Evolutionary conservation across 1,140 invertebrate species (phyloP).

Genomic region (Pogonognathellus flavescens): DNA sequence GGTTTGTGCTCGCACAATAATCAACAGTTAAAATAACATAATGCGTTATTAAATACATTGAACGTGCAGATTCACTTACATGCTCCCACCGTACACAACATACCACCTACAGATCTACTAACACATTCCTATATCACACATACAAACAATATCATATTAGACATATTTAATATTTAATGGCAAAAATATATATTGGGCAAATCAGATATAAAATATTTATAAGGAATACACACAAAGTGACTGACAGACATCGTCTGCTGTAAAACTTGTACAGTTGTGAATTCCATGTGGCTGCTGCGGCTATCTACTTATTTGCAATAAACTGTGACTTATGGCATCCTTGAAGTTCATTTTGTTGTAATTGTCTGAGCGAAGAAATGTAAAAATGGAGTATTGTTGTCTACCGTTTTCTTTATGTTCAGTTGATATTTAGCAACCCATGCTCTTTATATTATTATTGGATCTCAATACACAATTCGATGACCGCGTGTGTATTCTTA

Average conservation of each 20-base stretch:
- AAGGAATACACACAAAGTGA: not conserved
- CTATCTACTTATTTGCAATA: conserved; percentile 8
- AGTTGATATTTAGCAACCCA: not conserved
- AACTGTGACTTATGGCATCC: conserved; percentile 13
- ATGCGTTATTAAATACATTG: no score
- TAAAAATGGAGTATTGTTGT: not conserved
- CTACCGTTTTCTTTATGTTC: no score
- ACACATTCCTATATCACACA: no score
- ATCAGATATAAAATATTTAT: no score
- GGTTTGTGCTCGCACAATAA: not conserved
- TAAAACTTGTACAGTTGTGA: not conserved
- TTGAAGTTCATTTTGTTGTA: conserved; percentile 24
- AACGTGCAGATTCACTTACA: no score
- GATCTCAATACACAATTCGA: conserved; percentile 27
- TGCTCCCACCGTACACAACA: no score
- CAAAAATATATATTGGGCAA: no score
- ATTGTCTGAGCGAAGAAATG: conserved; percentile 3
- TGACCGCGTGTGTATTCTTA: not conserved
- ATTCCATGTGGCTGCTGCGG: not conserved
- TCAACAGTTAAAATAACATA: no score
- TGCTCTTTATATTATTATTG: conserved; percentile 7
- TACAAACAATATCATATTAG: no score
- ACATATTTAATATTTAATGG: no score
- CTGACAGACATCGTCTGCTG: conserved; percentile 5
- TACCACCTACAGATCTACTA: no score